Percentiles rank a stretch among this genome's conserved stretches.
phyloP scores from a whole-genome alignment of 2,888 invertebrate genomes.

The Dryocosmus kuriphilus region DNA sequence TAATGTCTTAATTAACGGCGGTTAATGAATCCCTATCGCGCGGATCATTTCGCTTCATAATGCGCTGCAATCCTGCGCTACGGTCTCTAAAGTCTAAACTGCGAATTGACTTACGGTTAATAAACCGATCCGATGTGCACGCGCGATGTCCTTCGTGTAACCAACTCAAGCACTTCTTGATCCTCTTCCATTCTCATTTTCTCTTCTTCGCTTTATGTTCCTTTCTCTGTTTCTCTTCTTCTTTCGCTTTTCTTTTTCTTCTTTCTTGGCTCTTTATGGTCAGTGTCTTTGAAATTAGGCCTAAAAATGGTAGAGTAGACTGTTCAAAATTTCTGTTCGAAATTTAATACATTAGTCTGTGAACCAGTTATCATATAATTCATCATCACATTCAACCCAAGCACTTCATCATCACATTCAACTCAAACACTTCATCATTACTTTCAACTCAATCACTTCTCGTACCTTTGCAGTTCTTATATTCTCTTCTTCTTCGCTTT shows the following conservation, averaged over 20 bases:
- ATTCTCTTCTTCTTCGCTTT: conserved; percentile 16
- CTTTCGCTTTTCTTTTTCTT: not conserved
- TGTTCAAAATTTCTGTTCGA: no score
- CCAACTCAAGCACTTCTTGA: conserved; percentile 46
- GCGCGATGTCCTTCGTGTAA: conserved; percentile 51
- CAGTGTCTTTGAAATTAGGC: no score
- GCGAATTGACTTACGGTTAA: conserved; percentile 74
- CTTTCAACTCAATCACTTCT: no score
- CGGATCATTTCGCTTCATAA: conserved; percentile 70
- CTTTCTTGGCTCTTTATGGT: not conserved
- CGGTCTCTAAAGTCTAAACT: conserved; percentile 71
- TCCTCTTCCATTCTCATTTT: conserved; percentile 46
- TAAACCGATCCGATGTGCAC: conserved; percentile 69
- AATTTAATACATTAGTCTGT: no score
- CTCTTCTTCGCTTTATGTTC: conserved; percentile 38
- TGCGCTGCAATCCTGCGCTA: conserved; percentile 60
- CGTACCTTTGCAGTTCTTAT: no score
- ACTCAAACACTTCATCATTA: no score
- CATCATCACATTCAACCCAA: no score
- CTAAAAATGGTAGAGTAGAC: no score
- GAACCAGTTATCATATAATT: no score
- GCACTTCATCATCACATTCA: no score
- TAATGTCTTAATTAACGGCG: conserved; percentile 77
- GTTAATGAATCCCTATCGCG: conserved; percentile 76
- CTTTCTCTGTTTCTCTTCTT: conserved; percentile 8